Evolutionary conservation across 2,113 vertebrate species (phyloP).

Genomic region (Coturnix japonica): DNA sequence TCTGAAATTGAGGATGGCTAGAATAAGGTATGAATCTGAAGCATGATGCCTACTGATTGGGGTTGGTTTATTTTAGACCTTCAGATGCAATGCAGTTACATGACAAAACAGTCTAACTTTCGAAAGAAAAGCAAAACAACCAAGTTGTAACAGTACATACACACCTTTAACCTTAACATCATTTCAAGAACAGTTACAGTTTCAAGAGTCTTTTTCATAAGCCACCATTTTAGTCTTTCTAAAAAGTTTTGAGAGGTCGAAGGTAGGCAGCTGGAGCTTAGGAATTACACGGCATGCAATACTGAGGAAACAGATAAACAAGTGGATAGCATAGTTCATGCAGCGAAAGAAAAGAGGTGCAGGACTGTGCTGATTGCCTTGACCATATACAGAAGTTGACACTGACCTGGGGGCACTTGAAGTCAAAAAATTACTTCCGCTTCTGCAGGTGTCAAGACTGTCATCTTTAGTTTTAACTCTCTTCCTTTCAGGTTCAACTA

Average conservation of each 20-base stretch:
- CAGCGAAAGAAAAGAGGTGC: constrained; percentile 75
- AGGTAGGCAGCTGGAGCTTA: constrained; percentile 64
- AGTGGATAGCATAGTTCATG: constrained; percentile 76
- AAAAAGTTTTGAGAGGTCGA: constrained; percentile 71
- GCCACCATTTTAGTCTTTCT: constrained; percentile 68
- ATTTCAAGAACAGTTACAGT: not conserved
- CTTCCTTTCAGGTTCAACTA: constrained; percentile 64
- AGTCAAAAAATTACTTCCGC: constrained; percentile 21
- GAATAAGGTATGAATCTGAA: not conserved
- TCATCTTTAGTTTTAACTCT: constrained; percentile 78
- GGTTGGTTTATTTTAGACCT: not conserved
- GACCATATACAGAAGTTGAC: constrained; percentile 62
- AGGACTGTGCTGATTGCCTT: constrained; percentile 60
- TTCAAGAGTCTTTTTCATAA: constrained; percentile 54
- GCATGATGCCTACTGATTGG: not conserved
- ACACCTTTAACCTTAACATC: not conserved
- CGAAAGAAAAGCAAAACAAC: not conserved
- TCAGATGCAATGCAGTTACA: fast-evolving
- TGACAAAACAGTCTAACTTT: not conserved
- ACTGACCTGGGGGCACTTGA: constrained; percentile 83
- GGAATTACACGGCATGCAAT: constrained; percentile 74
- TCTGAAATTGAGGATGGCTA: not conserved
- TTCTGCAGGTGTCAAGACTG: constrained; percentile 7
- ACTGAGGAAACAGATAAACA: constrained; percentile 77
- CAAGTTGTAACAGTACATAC: not conserved